phyloP scores from a whole-genome alignment of 2,113 vertebrate species.

The Petrocephalus zakoni region DNA sequence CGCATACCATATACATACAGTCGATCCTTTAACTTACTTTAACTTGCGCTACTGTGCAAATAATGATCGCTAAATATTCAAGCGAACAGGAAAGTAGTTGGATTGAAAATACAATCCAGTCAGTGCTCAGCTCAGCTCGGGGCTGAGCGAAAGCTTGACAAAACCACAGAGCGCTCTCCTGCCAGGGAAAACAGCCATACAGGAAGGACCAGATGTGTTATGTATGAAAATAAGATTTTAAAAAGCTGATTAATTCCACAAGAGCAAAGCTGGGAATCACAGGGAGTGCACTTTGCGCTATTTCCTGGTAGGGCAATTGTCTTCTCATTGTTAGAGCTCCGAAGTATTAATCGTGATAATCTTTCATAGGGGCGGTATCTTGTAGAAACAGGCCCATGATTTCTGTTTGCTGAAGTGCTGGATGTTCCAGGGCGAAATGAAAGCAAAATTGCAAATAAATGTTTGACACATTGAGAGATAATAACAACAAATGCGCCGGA shows the following conservation, averaged over 20 bases:
- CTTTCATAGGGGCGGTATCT: neutral
- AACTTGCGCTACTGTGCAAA: neutral
- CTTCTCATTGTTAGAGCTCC: neutral
- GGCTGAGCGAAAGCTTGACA: neutral
- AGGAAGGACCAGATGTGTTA: conserved; percentile 40
- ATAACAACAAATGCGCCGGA: neutral
- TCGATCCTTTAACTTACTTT: neutral
- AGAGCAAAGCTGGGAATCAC: conserved; percentile 20
- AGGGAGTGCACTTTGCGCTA: neutral
- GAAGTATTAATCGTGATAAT: conserved; percentile 4
- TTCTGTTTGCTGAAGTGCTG: neutral
- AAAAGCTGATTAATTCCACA: conserved; percentile 34
- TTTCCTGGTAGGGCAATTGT: neutral
- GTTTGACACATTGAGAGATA: neutral
- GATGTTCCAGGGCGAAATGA: neutral
- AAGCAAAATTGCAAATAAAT: neutral
- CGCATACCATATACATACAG: neutral
- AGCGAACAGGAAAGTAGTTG: neutral
- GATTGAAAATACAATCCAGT: neutral
- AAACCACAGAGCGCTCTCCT: conserved; percentile 31
- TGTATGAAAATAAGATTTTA: conserved; percentile 37
- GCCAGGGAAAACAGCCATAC: conserved; percentile 36
- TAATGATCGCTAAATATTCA: neutral
- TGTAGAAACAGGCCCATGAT: neutral
- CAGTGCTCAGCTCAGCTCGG: neutral